Conservation (phyloP, 2,888 invertebrate genomes). For the Venustoraphidia nigricollis region DNA sequence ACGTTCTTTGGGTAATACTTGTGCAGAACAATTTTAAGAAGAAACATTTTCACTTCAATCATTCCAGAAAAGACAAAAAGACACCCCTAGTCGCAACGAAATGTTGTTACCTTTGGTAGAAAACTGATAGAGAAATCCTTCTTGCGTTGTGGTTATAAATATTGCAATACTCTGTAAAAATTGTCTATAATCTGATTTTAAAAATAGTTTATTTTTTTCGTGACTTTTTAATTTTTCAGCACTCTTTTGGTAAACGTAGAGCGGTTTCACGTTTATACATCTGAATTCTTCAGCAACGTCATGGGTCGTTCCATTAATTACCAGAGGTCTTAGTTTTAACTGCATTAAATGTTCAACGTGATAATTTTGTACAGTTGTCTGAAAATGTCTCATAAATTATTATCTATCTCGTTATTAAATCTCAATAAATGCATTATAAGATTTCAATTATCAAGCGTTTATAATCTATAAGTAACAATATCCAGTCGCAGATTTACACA, state of each 20-base stretch:
- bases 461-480: not conserved
- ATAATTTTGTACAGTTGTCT: conserved; percentile 24
- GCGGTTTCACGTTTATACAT: conserved; percentile 32
- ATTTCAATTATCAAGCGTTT: not conserved
- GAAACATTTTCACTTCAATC: no score
- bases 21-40: no score
- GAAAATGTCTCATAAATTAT: conserved; percentile 6
- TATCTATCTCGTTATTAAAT: no score
- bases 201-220: conserved; percentile 20
- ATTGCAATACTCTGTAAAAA: conserved; percentile 43
- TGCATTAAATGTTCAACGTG: conserved; percentile 30
- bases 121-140: conserved; percentile 60
- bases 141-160: conserved; percentile 45
- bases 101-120: conserved; percentile 27
- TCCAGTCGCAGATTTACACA: not conserved
- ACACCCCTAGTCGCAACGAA: not conserved
- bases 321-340: conserved; percentile 28
- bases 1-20: no score
- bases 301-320: conserved; percentile 24
- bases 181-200: conserved; percentile 38
- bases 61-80: not conserved
- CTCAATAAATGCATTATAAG: no score
- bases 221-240: conserved; percentile 11
- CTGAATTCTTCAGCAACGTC: conserved; percentile 34
- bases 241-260: conserved; percentile 23